Evolutionary conservation across 30 jellyfish, hydroid and myxozoan species (phyloP).

Genomic region (Pelagia noctiluca): DNA sequence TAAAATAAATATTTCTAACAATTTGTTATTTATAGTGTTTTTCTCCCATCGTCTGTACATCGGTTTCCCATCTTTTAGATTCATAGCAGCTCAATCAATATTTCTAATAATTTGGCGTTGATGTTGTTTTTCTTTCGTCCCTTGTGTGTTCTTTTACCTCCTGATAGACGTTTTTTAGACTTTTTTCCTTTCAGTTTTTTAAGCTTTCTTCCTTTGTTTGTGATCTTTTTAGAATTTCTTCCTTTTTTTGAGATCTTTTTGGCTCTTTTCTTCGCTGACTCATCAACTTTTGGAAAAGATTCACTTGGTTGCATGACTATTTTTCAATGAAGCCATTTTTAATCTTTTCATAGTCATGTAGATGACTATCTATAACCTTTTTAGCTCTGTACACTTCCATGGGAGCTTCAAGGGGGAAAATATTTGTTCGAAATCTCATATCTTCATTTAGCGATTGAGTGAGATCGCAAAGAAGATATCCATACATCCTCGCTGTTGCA

Average conservation of each 20-base stretch:
- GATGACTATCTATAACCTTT: slow-evolving; percentile 11
- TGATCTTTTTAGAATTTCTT: neutral
- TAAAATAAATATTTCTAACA: slow-evolving; percentile 20
- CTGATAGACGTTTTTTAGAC: neutral
- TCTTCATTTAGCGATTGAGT: slow-evolving; percentile 26
- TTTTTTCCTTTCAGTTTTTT: too few species aligned
- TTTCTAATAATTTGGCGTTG: too few species aligned
- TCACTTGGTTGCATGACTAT: slow-evolving; percentile 3
- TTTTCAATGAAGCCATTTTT: slow-evolving; percentile 9
- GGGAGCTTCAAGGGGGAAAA: slow-evolving; percentile 38
- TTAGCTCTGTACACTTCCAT: slow-evolving; percentile 1
- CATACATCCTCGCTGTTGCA: slow-evolving; percentile 34
- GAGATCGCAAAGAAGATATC: slow-evolving; percentile 39
- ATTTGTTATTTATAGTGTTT: neutral
- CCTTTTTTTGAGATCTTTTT: neutral
- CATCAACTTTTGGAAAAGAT: neutral
- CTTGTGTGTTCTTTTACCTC: too few species aligned
- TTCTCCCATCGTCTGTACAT: neutral
- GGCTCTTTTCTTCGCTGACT: neutral
- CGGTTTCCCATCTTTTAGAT: too few species aligned
- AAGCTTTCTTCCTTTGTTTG: slow-evolving; percentile 8
- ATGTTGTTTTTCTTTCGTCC: too few species aligned
- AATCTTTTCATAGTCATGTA: neutral
- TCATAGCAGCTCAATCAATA: too few species aligned
- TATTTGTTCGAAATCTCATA: slow-evolving; percentile 26